These are phyloP conservation scores for Amblyjoppa proteus DNA, from an alignment of 2,888 invertebrate species.

Conservation along the genomic window DNA sequence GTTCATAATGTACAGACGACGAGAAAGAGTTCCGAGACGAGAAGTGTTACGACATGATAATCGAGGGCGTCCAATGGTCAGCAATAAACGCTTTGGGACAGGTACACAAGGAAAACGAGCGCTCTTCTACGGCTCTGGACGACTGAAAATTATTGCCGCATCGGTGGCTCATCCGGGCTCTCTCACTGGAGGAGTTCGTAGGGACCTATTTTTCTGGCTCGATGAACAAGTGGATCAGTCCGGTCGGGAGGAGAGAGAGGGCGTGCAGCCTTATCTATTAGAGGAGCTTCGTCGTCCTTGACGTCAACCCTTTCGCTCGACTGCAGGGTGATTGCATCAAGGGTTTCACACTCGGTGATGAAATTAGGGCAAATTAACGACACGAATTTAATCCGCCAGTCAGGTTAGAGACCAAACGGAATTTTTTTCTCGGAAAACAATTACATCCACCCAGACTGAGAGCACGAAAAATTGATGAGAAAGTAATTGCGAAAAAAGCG, in stretches of 20 bases:
- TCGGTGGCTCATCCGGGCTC: slow-evolving; percentile 53
- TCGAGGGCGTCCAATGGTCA: slow-evolving; percentile 44
- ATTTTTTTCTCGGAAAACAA: background rate
- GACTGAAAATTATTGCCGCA: slow-evolving; percentile 65
- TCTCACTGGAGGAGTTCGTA: slow-evolving; percentile 35
- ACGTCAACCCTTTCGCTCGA: slow-evolving; percentile 51
- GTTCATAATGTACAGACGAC: background rate
- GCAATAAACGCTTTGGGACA: slow-evolving; percentile 36
- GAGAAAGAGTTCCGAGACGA: slow-evolving; percentile 7
- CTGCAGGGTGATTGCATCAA: slow-evolving; percentile 8
- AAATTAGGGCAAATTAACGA: slow-evolving; percentile 51
- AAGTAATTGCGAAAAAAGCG: background rate
- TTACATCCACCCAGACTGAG: background rate
- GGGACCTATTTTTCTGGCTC: slow-evolving; percentile 65
- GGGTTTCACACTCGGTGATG: background rate
- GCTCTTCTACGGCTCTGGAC: slow-evolving; percentile 34
- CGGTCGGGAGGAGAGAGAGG: slow-evolving; percentile 8
- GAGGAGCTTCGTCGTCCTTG: slow-evolving; percentile 38
- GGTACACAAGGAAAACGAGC: slow-evolving; percentile 29
- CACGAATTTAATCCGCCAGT: background rate
- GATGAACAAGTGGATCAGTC: slow-evolving; percentile 69
- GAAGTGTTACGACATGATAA: slow-evolving; percentile 51
- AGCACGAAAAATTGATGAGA: background rate
- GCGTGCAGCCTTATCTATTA: slow-evolving; percentile 13
- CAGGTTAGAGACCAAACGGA: background rate